Evolutionary conservation across 1,140 invertebrate genomes (phyloP).

Genomic region (Berghia stephanieae): DNA sequence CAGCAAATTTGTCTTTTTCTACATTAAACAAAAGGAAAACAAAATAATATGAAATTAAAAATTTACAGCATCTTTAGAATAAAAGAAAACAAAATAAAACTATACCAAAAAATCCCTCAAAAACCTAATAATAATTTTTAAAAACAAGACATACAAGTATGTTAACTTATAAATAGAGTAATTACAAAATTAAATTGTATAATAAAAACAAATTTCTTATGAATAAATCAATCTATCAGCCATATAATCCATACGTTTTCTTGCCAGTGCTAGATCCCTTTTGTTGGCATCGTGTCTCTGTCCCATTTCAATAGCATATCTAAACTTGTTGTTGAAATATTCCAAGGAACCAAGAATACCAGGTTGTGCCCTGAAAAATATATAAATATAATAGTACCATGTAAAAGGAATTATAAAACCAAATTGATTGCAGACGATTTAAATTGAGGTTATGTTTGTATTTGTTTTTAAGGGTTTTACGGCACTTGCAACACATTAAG

Average conservation of each 20-base stretch:
- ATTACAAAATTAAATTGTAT: background rate
- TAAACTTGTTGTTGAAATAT: conserved; percentile 52
- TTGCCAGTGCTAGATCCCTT: conserved; percentile 60
- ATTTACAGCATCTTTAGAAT: background rate
- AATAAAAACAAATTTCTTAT: background rate
- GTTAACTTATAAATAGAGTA: background rate
- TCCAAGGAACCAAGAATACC: conserved; percentile 49
- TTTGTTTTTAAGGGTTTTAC: no score
- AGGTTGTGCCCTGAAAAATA: conserved; percentile 54
- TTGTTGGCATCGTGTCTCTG: conserved; percentile 61
- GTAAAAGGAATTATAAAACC: background rate
- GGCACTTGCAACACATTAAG: no score
- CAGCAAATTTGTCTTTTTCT: conserved; percentile 59
- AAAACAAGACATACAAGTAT: background rate
- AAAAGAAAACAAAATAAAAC: background rate
- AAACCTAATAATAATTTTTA: background rate
- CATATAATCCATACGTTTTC: conserved; percentile 51
- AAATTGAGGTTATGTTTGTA: no score
- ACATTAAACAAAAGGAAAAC: conserved; percentile 22
- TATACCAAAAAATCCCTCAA: background rate
- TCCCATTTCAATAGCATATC: conserved; percentile 54
- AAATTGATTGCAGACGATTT: background rate
- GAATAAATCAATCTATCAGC: background rate
- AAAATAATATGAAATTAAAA: background rate
- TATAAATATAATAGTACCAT: background rate